Base-by-base conservation (phyloP, 2,113 vertebrate species). In the Puma concolor region DNA sequence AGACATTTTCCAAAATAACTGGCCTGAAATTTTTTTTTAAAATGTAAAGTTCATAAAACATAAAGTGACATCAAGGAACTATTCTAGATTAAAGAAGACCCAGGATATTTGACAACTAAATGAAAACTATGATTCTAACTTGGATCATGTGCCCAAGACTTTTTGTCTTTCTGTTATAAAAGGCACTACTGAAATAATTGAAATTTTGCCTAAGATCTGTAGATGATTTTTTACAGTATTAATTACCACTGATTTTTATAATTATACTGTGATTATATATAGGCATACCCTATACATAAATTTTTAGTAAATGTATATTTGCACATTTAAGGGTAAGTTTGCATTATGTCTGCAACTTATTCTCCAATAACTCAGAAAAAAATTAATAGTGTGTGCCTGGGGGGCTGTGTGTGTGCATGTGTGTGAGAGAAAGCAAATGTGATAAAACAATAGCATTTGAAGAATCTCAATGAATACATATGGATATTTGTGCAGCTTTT, bases 1-100 rank as follows among this genome's bases (percentile, higher is more conserved):
- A 93, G 15, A 76, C 16, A 69, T 67, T 93, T 29, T 95, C 71
- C 48, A 74, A 77, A 91, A 87, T 52, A 79, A 79, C 72, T 90
- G 79, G 13, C 29, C 2, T 72, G 71, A 74, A 44, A 21, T 79
- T 29, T 54, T 80, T 89, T 69, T 74, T 14, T 72, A 88, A 67
- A n/a, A 87, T 79, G 11, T 12, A 71, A 93, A 77, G 89, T 14
- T 86, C 57, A n/a, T 54, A 17, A 66, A 83, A 72, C 2, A 3
- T 29, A 67, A 57, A 72, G 19, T 41, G 48, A 83, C 67, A 64
- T 36, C 69, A 90, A 83, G 10, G 38, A 74, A 50, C 16, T 36
- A 0, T 23, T 79, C 15, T 25, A 67, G 25, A 86, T 86, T 82
- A 86, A 91, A 81, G 69, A 50, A 85, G 23, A 91, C 36, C 33